These are phyloP conservation scores for Archips crataeganus DNA, from an alignment of 2,888 invertebrate species.

Conservation along the genomic window DNA sequence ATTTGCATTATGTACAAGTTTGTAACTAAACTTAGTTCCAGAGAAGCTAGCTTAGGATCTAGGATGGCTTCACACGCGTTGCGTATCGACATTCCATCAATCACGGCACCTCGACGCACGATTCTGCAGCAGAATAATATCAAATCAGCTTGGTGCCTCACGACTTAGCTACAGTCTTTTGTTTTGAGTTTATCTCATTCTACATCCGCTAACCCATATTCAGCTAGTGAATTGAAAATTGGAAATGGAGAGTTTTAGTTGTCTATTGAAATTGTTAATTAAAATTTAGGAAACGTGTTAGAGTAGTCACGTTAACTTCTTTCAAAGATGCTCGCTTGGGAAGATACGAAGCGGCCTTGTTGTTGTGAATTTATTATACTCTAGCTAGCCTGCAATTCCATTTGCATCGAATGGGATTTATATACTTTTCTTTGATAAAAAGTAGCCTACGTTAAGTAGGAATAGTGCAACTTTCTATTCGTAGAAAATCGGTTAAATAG, in stretches of 20 bases:
- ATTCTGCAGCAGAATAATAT: constrained; percentile 77
- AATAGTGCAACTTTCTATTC: too few relatives aligned
- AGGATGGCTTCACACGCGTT: constrained; percentile 40
- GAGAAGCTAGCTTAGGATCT: constrained; percentile 25
- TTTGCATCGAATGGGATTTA: too few relatives aligned
- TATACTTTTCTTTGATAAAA: too few relatives aligned
- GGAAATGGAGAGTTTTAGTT: constrained; percentile 31
- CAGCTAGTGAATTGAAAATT: constrained; percentile 46
- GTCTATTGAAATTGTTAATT: constrained; percentile 36
- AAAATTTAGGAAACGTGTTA: constrained; percentile 34
- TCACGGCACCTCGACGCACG: constrained; percentile 75
- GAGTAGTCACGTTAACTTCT: constrained; percentile 21
- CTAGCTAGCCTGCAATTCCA: too few relatives aligned
- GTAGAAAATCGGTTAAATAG: too few relatives aligned
- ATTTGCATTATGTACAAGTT: constrained; percentile 6
- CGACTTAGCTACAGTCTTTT: constrained; percentile 70
- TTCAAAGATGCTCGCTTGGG: background rate
- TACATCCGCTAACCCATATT: constrained; percentile 71
- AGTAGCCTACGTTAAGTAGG: too few relatives aligned
- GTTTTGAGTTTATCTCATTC: constrained; percentile 65
- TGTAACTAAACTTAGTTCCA: constrained; percentile 7
- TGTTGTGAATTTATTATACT: background rate
- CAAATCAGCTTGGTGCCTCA: constrained; percentile 84
- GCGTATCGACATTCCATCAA: constrained; percentile 69
- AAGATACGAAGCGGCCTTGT: constrained; percentile 1